Base-by-base conservation (phyloP, 2,888 invertebrate genomes). In the Ennomos erosarius region DNA sequence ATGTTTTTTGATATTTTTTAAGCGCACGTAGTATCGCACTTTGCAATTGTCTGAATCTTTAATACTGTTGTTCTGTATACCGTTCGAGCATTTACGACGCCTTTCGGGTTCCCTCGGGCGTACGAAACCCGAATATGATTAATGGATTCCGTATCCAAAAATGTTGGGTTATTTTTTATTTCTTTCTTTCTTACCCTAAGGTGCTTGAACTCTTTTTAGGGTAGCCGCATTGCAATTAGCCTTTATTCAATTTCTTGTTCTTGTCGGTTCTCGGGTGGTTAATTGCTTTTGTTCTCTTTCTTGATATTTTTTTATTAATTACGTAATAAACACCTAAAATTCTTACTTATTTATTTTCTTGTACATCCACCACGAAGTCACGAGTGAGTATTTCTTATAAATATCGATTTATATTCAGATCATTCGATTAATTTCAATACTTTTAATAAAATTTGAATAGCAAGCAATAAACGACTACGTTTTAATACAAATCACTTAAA, bases 71-170 rank as follows among this genome's bases (percentile, higher is more conserved):
- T 39, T n/a, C 10, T 12, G 10, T 42, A 9, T 48, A n/a, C 39
- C 34, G 37, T 36, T 57, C 54, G 43, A 16, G 46, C 50, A 49
- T 50, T 50, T 57, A 46, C 59, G 50, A 54, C 59, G 36, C 45
- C 57, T 55, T 45, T 59, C 56, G 60, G 53, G 55, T 52, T 74
- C 78, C 84, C 78, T 71, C 74, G 61, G 82, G 85, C 82, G 71
- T 65, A 71, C 62, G 75, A 74, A 74, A 68, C 71, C 64, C 64
- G 68, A 73, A 67, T 73, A 81, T 87, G 85, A 87, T 85, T 85
- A 85, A 86, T 87, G 85, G 80, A 60, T 82, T 81, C 76, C 72
- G 74, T 76, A 78, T 75, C 69, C 77, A 74, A 80, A 81, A 80
- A 78, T 72, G 72, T 70, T 67, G 62, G 65, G 65, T 62, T 73